These are phyloP conservation scores for Zaprionus obscuricornis DNA, from an alignment of 2,888 invertebrate species.

Conservation along the genomic window DNA sequence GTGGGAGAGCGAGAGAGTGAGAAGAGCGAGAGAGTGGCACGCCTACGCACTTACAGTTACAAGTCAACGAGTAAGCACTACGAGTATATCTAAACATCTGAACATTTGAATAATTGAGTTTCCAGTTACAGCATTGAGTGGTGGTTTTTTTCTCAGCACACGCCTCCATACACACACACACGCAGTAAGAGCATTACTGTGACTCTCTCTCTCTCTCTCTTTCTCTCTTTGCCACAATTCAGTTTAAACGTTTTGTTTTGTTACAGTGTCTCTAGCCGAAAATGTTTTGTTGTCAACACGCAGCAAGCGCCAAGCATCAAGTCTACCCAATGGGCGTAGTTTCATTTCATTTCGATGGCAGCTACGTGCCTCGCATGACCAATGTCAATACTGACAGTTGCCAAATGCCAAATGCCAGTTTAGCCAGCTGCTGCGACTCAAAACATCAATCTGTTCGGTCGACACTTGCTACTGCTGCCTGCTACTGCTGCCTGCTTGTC, in stretches of 20 bases:
- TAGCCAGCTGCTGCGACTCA: constrained; percentile 30
- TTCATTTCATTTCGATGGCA: constrained; percentile 67
- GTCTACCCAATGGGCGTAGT: constrained; percentile 51
- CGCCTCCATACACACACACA: not conserved
- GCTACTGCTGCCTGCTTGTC: not conserved
- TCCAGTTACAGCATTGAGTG: constrained; percentile 12
- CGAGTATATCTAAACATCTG: too few species aligned
- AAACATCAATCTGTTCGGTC: constrained; percentile 60
- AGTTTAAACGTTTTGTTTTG: constrained; percentile 61
- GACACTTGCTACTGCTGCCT: constrained; percentile 1
- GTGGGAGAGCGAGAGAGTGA: too few species aligned
- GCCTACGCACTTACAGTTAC: constrained; percentile 19
- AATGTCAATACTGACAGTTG: constrained; percentile 26
- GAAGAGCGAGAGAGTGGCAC: too few species aligned
- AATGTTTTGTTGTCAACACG: constrained; percentile 43
- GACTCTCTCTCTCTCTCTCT: too few species aligned
- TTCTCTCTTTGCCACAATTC: too few species aligned
- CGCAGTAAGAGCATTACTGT: too few species aligned
- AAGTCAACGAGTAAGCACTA: constrained; percentile 2
- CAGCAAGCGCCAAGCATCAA: constrained; percentile 15
- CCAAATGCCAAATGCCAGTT: constrained; percentile 32
- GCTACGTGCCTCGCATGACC: constrained; percentile 57
- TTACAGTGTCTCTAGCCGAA: constrained; percentile 22
- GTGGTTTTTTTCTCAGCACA: not conserved
- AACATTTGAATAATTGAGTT: constrained; percentile 72